Evolutionary conservation across 1,140 invertebrate genomes (phyloP).

Genomic region (Pseudomyrmex cubaensis): DNA sequence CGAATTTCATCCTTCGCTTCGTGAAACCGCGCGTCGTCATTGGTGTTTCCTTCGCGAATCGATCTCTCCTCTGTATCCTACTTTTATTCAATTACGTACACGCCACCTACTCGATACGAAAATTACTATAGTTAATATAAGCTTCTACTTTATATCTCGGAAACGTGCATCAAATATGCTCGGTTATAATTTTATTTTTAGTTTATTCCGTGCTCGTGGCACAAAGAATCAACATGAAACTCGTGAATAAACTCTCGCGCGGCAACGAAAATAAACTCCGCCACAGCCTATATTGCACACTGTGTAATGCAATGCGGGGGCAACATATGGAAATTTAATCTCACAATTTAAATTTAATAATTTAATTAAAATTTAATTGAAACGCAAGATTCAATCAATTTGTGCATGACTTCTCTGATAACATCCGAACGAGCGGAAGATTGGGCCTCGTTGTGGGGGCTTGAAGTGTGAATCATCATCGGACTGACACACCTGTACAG

Average conservation of each 20-base stretch:
- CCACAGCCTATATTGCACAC: not conserved
- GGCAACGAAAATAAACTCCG: not conserved
- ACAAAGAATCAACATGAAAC: not conserved
- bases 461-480: constrained; percentile 1
- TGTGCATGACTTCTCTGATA: constrained; percentile 14
- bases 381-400: constrained; percentile 12
- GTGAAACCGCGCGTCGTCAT: constrained; percentile 4
- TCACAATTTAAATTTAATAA: constrained; percentile 18
- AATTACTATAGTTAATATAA: constrained; percentile 35
- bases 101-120: constrained; percentile 34
- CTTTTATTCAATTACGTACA: constrained; percentile 46
- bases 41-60: constrained; percentile 18
- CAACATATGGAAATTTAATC: constrained; percentile 4
- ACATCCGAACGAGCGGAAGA: not conserved
- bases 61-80: not conserved
- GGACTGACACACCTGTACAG: constrained; percentile 22
- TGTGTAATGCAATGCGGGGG: not conserved
- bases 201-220: constrained; percentile 10
- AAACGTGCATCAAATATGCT: constrained; percentile 27
- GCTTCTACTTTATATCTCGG: constrained; percentile 35
- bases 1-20: constrained; percentile 14
- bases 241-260: not conserved
- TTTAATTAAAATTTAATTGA: constrained; percentile 13
- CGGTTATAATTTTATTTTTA: not conserved
- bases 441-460: too few species aligned